phyloP scores from a whole-genome alignment of 2,888 invertebrate genomes.

The Epistrophe grossulariae region DNA sequence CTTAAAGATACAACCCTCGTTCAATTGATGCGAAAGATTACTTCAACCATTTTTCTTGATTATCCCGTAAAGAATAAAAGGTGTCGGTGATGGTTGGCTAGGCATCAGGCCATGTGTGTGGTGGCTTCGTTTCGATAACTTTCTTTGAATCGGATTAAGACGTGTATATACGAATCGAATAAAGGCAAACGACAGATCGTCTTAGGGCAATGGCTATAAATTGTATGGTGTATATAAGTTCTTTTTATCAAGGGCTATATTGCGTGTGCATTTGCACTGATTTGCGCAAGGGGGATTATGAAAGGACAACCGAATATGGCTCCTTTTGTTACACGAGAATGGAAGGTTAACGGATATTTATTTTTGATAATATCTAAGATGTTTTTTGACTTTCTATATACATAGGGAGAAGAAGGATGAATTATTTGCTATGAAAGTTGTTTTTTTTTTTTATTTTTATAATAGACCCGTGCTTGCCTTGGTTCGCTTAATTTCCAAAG shows the following conservation, averaged over 20 bases:
- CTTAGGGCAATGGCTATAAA: slow-evolving; percentile 23
- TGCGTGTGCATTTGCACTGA: slow-evolving; percentile 65
- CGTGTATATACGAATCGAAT: not conserved
- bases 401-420: not conserved
- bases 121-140: slow-evolving; percentile 59
- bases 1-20: slow-evolving; percentile 36
- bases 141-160: slow-evolving; percentile 64
- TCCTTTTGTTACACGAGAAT: not conserved
- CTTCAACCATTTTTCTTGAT: slow-evolving; percentile 72
- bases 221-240: slow-evolving; percentile 1
- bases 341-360: slow-evolving; percentile 16
- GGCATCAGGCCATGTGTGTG: slow-evolving; percentile 35
- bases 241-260: slow-evolving; percentile 54
- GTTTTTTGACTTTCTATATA: not conserved
- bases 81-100: slow-evolving; percentile 5
- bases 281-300: slow-evolving; percentile 56
- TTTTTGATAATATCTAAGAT: slow-evolving; percentile 1
- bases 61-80: slow-evolving; percentile 41
- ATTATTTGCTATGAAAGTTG: too few species aligned
- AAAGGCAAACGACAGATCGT: slow-evolving; percentile 9
- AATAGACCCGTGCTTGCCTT: too few species aligned
- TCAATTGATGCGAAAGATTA: slow-evolving; percentile 69
- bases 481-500: too few species aligned
- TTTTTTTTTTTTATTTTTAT: too few species aligned
- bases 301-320: slow-evolving; percentile 27